Evolutionary conservation across 2,797 vertebrate species (phyloP).

Genomic region (Rhabdophis nuchalis): DNA sequence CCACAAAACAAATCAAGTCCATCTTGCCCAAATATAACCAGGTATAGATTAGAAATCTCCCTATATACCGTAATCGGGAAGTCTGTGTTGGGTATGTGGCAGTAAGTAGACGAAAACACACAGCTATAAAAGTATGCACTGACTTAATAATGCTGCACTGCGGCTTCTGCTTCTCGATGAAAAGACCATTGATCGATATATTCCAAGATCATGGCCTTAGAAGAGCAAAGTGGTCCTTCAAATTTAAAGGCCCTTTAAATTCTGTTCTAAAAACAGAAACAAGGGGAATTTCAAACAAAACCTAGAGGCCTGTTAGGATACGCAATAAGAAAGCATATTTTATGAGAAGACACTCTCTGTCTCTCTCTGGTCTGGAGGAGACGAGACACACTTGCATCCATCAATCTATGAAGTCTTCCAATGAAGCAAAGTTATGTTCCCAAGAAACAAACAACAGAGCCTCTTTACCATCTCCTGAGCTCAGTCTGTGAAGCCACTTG

Average conservation of each 20-base stretch:
- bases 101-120: conserved; percentile 28
- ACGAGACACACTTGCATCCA: background rate
- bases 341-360: background rate
- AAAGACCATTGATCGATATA: conserved; percentile 27
- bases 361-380: background rate
- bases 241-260: background rate
- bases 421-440: conserved; percentile 12
- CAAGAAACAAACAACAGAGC: conserved; percentile 14
- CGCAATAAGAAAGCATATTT: background rate
- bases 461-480: background rate
- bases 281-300: background rate
- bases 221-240: background rate
- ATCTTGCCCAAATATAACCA: background rate
- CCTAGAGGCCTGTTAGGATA: background rate
- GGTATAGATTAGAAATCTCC: conserved; percentile 5
- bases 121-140: background rate
- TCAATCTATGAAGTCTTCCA: background rate
- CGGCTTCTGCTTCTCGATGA: conserved; percentile 28
- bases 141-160: background rate
- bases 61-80: conserved; percentile 4
- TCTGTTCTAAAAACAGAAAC: background rate
- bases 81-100: conserved; percentile 31
- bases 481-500: conserved; percentile 28
- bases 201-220: conserved; percentile 28
- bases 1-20: conserved; percentile 4